Conservation (phyloP, 2,797 vertebrate species). For the Peromyscus attwateri region DNA sequence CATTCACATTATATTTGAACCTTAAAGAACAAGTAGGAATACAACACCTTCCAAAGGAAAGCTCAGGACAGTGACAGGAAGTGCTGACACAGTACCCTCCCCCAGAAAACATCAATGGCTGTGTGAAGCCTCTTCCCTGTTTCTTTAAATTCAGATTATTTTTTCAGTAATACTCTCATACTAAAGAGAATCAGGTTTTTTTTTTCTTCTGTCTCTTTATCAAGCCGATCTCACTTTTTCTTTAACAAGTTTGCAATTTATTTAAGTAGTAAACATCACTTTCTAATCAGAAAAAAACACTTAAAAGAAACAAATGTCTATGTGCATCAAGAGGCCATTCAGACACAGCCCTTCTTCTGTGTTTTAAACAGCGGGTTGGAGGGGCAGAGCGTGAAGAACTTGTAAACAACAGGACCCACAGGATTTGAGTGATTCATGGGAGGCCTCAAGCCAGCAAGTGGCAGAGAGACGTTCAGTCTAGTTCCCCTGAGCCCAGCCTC, state of each 20-base stretch:
- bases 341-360: not conserved
- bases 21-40: not conserved
- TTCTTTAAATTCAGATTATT: conserved; percentile 19
- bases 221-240: not conserved
- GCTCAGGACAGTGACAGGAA: conserved; percentile 18
- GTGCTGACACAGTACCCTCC: not conserved
- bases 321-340: not conserved
- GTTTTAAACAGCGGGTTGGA: not conserved
- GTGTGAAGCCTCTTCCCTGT: not conserved
- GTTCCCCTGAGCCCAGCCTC: not conserved
- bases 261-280: not conserved
- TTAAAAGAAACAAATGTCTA: conserved; percentile 22
- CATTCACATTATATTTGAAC: not conserved
- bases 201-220: not conserved
- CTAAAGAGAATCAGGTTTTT: not conserved
- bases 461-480: not conserved
- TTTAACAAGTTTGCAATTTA: not conserved
- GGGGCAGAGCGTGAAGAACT: not conserved
- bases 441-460: not conserved
- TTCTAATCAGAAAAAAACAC: not conserved
- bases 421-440: not conserved
- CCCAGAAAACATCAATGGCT: not conserved
- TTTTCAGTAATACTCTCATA: not conserved
- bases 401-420: not conserved
- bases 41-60: not conserved